These are phyloP conservation scores for Epirrhoe alternata DNA, from an alignment of 2,888 invertebrate species.

Conservation along the genomic window DNA sequence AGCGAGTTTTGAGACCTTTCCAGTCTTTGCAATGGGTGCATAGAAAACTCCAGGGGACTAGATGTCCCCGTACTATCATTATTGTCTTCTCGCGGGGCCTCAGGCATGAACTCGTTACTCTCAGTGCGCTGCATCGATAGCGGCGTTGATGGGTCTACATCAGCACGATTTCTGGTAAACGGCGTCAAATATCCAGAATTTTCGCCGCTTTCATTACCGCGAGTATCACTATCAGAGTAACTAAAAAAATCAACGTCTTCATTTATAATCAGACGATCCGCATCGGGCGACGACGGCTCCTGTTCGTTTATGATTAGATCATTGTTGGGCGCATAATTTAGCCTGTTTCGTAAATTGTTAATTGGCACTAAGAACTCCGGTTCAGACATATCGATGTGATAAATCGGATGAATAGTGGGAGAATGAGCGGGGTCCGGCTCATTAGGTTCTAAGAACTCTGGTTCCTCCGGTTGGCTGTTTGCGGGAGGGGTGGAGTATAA, in stretches of 20 bases:
- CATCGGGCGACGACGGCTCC: background rate
- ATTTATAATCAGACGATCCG: background rate
- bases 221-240: background rate
- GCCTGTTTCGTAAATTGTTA: background rate
- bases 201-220: constrained; percentile 8
- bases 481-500: constrained; percentile 2
- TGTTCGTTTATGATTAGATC: background rate
- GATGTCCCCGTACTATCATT: background rate
- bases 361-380: constrained; percentile 18
- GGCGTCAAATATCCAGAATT: constrained; percentile 8
- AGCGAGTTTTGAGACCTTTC: too few species aligned
- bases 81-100: background rate
- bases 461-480: background rate
- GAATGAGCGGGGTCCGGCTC: background rate
- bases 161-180: background rate
- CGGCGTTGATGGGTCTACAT: background rate
- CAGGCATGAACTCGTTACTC: background rate
- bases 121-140: background rate
- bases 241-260: background rate
- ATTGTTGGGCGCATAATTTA: background rate
- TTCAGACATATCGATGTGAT: constrained; percentile 9
- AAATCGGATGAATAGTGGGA: background rate
- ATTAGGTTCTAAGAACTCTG: background rate
- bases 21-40: background rate
- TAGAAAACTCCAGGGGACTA: constrained; percentile 2